Percentiles rank a stretch among this genome's conserved stretches.
Conservation (phyloP, 2,797 vertebrate genomes). For the Hoplostethus atlanticus region DNA sequence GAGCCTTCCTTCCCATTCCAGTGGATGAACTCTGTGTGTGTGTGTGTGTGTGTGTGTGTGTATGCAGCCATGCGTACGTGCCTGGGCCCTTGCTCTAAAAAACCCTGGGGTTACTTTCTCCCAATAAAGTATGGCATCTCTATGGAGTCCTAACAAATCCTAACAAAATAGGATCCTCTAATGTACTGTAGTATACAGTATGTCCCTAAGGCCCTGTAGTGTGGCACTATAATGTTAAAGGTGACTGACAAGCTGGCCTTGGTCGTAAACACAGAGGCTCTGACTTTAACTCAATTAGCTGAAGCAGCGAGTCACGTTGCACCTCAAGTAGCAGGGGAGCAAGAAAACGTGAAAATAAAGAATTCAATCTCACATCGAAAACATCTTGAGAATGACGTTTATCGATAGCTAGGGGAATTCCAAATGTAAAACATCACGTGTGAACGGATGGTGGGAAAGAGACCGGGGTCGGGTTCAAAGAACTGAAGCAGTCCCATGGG, state of each 20-base stretch:
- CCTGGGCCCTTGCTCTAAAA: slow-evolving; percentile 21
- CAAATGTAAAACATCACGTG: slow-evolving; percentile 41
- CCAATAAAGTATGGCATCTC: slow-evolving; percentile 18
- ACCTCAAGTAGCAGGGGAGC: neutral
- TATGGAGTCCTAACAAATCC: slow-evolving; percentile 10
- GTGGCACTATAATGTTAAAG: slow-evolving; percentile 4
- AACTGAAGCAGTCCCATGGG: slow-evolving; percentile 52
- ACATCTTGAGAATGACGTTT: slow-evolving; percentile 28
- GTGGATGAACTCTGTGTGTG: slow-evolving; percentile 14
- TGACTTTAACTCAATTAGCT: slow-evolving; percentile 1
- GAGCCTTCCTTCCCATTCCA: slow-evolving; percentile 69
- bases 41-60: slow-evolving; percentile 4
- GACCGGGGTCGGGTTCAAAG: slow-evolving; percentile 52
- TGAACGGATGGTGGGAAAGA: slow-evolving; percentile 68
- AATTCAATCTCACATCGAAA: slow-evolving; percentile 36
- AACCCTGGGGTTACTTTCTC: slow-evolving; percentile 17
- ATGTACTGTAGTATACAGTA: neutral
- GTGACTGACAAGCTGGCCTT: neutral
- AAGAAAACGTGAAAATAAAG: slow-evolving; percentile 15
- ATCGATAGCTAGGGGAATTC: slow-evolving; percentile 37
- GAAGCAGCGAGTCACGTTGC: neutral
- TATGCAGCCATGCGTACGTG: slow-evolving; percentile 14
- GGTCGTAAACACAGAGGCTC: slow-evolving; percentile 1
- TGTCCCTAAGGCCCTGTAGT: neutral
- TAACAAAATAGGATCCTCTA: slow-evolving; percentile 9